Evolutionary conservation across 2,888 invertebrate genomes (phyloP), one percentile per base, ranked within the genome.

Genomic region (Oscheius sp.): DNA sequence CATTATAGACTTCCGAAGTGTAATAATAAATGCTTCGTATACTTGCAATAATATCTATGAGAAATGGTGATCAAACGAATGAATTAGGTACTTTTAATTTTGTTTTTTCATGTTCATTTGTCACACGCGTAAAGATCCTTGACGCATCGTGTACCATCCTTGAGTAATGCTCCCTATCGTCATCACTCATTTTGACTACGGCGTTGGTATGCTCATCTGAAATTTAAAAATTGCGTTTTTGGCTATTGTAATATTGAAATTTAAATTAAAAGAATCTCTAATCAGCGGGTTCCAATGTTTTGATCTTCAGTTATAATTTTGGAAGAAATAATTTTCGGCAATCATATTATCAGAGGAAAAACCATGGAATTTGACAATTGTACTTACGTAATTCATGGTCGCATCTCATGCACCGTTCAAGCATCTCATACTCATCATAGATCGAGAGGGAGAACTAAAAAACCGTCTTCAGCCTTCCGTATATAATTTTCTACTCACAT

Each of bases 141-240:
- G 5, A 17, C 5, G 64, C 64, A 4, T 64, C 64, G n/a, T 51
- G 17, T 1, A 41, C 54, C 38, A 64, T 64, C 3, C 26, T n/a
- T 2, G 28, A 26, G 20, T 50, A 64, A 20, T 41, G 36, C 8
- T 32, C 30, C 1, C 30, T n/a, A 32, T 45, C 47, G 0, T 45
- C 32, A 9, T 33, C 4, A 17, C 49, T 33, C 44, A 44, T 62
- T 4, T 3, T 28, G 12, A 20, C 17, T 3, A 33, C 20, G 2
- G 14, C 22, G 8, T 6, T 12, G 12, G 30, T 64, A 30, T 64
- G 64, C 14, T 64, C 64, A 24, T 32, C 63, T 63, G n/a, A 32
- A 26, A 63, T 22, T n/a, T 6, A 44, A 45, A 28, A 38, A 6
- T 30, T 54, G 3, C 12, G 17, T 22, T 2, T 22, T 9, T 2